These are phyloP conservation scores for Empidonax traillii DNA, from an alignment of 2,113 vertebrate species.

Conservation along the genomic window DNA sequence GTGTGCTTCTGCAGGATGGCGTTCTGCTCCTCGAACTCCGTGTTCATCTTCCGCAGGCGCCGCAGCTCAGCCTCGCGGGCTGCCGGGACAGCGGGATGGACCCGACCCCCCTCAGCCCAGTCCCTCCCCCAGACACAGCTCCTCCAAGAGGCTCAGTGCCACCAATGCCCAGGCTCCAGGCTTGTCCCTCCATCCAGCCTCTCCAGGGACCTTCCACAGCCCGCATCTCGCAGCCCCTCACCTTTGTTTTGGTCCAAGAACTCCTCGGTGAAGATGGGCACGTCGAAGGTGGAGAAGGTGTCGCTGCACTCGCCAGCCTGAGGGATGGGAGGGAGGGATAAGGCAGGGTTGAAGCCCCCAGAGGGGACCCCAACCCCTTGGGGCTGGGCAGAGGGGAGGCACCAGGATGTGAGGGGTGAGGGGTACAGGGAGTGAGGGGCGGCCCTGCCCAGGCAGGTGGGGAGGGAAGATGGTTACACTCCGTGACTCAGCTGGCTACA, in stretches of 20 bases:
- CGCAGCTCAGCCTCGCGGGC: slow-evolving; percentile 94
- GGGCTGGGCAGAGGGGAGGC: background rate
- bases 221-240: background rate
- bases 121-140: accelerated
- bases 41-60: slow-evolving; percentile 92
- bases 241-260: slow-evolving; percentile 99
- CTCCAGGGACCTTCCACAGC: background rate
- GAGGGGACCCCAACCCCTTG: background rate
- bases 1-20: slow-evolving; percentile 93
- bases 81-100: background rate
- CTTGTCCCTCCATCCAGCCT: accelerated
- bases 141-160: background rate
- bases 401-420: accelerated
- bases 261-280: slow-evolving; percentile 97
- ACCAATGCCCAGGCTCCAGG: background rate
- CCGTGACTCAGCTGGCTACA: accelerated
- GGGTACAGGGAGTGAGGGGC: background rate
- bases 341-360: background rate
- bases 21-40: slow-evolving; percentile 97
- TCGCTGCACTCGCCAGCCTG: slow-evolving; percentile 81
- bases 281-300: slow-evolving; percentile 85
- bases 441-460: background rate
- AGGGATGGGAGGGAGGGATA: background rate
- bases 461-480: accelerated
- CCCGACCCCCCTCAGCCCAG: accelerated